These are phyloP conservation scores for Clupea harengus DNA, from an alignment of 2,113 vertebrate genomes.

Conservation along the genomic window DNA sequence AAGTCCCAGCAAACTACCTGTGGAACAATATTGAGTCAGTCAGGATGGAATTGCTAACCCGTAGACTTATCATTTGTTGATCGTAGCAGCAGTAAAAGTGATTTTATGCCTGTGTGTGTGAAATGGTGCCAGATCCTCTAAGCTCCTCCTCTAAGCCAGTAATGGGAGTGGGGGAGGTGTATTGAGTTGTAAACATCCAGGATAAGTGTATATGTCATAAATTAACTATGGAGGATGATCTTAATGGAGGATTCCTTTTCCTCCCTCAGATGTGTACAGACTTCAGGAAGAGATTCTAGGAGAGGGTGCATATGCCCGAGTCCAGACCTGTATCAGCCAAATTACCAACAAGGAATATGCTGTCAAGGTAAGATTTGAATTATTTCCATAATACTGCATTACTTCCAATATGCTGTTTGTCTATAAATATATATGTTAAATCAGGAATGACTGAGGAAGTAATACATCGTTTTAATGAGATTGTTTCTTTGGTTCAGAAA, in stretches of 20 bases:
- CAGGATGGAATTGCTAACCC: not conserved
- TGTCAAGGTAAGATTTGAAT: slow-evolving; percentile 81
- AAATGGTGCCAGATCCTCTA: not conserved
- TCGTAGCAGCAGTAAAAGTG: not conserved
- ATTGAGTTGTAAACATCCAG: not conserved
- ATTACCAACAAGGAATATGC: slow-evolving; percentile 98
- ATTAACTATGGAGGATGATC: not conserved
- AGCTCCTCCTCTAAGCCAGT: not conserved
- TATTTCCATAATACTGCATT: not conserved
- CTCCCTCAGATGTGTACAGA: slow-evolving; percentile 88
- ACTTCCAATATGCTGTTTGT: not conserved
- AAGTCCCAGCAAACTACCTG: not conserved
- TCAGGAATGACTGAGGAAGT: not conserved
- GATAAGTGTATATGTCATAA: not conserved
- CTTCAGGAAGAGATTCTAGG: slow-evolving; percentile 92
- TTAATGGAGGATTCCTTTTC: not conserved
- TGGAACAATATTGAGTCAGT: not conserved
- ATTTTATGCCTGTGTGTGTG: not conserved
- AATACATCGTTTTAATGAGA: not conserved
- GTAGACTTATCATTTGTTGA: not conserved
- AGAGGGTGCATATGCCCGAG: slow-evolving; percentile 91
- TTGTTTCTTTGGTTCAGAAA: not conserved
- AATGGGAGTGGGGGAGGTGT: not conserved
- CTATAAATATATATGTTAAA: not conserved
- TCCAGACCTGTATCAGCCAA: slow-evolving; percentile 92